Evolutionary conservation across 2,797 vertebrate genomes (phyloP), one percentile per base, ranked within the genome.

Genomic region (Bradypodion pumilum): DNA sequence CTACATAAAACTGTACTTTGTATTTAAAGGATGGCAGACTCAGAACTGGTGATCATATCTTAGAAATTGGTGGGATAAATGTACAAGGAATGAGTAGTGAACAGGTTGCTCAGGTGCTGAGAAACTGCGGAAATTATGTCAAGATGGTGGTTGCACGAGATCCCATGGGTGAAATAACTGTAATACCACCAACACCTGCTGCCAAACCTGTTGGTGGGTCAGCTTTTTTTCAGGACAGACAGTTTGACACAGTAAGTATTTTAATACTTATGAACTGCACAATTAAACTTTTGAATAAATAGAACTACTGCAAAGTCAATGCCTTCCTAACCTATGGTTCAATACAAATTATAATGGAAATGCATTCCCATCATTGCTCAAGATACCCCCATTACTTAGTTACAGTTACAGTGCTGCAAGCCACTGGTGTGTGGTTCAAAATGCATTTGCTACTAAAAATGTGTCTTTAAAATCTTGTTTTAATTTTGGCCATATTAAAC

Each of bases 91-190:
- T 99, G 95, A 96, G 85, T 92, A 99, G 97, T 1, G 98, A 99
- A 89, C 98, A 99, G 90, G 98, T 99, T 3, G 98, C 98, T 2
- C 96, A 97, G 82, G 98, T 98, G 83, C 94, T 99, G 85, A 97
- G 98, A 86, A 97, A 94, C 44, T 99, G 98, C 12, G 98, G 98
- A 63, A 97, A 95, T 90, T 94, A 91, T 0, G 98, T 99, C 74
- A 95, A 93, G 88, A 97, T 99, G 97, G 90, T 98, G 0, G 94
- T 99, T 2, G 98, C 98, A 1, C 95, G 98, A 74, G 95, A 98
- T 74, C 97, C 96, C 0, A 83, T 52, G 19, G 95, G 93, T 40
- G 96, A 94, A 75, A 63, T 90, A 56, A 80, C 90, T 1, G 73
- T 92, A 2, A 92, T 92, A 15, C 96, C 95, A 1, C 95, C 96